phyloP scores from a whole-genome alignment of 2,888 invertebrate genomes.

The Panopea generosa region DNA sequence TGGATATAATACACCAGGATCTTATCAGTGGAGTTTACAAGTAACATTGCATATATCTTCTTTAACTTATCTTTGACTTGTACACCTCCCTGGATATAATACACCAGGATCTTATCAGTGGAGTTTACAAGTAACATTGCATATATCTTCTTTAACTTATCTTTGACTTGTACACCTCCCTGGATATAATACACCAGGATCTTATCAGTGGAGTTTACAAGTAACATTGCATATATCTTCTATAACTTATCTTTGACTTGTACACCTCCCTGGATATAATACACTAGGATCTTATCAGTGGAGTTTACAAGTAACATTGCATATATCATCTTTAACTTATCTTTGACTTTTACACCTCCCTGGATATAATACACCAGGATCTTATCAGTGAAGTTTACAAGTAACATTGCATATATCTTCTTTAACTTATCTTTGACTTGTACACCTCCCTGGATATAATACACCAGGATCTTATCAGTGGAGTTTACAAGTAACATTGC shows the following conservation, averaged over 20 bases:
- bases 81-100: slow-evolving; percentile 76
- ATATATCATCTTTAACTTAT: too few species aligned
- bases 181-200: slow-evolving; percentile 72
- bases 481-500: too few species aligned
- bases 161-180: slow-evolving; percentile 61
- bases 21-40: slow-evolving; percentile 59
- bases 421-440: too few species aligned
- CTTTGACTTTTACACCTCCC: too few species aligned
- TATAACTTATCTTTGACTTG: background rate
- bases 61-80: background rate
- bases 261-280: slow-evolving; percentile 76
- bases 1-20: slow-evolving; percentile 72
- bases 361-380: too few species aligned
- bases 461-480: too few species aligned
- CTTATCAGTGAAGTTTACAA: too few species aligned
- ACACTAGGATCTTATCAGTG: slow-evolving; percentile 63
- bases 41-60: slow-evolving; percentile 38
- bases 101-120: slow-evolving; percentile 62
- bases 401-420: too few species aligned
- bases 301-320: slow-evolving; percentile 54
- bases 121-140: slow-evolving; percentile 53
- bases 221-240: slow-evolving; percentile 38
- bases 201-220: slow-evolving; percentile 59
- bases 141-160: background rate
- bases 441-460: too few species aligned